These are phyloP conservation scores for Lynx canadensis DNA, from an alignment of 2,113 vertebrate genomes.

Conservation along the genomic window DNA sequence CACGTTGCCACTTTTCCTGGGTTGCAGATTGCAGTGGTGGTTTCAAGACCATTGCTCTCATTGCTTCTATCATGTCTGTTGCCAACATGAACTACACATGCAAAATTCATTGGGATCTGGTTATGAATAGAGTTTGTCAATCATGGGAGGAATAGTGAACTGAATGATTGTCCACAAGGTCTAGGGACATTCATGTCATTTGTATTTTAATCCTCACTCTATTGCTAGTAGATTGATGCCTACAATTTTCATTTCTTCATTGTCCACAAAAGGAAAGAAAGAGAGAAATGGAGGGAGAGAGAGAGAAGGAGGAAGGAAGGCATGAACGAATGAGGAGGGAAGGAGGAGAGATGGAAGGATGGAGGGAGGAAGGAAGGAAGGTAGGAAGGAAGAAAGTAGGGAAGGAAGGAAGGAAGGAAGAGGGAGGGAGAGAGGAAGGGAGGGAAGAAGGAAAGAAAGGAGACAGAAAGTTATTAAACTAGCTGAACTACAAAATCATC, in stretches of 20 bases:
- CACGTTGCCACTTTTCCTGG: slow-evolving; percentile 4
- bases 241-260: not conserved
- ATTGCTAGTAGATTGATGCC: not conserved
- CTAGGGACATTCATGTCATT: not conserved
- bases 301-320: accelerated
- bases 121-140: not conserved
- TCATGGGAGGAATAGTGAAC: not conserved
- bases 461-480: not conserved
- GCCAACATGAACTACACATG: not conserved
- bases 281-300: not conserved
- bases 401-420: accelerated
- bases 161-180: no score
- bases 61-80: not conserved
- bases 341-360: no score
- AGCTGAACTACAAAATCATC: not conserved
- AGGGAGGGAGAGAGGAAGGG: accelerated
- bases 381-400: not conserved
- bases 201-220: not conserved
- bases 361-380: not conserved
- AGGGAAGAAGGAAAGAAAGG: not conserved
- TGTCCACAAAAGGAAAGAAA: not conserved
- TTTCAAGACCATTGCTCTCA: not conserved
- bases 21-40: not conserved
- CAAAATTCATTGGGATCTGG: not conserved
- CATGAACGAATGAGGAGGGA: accelerated